Evolutionary conservation across 2,888 invertebrate species (phyloP).

Genomic region (Halictus ligatus): DNA sequence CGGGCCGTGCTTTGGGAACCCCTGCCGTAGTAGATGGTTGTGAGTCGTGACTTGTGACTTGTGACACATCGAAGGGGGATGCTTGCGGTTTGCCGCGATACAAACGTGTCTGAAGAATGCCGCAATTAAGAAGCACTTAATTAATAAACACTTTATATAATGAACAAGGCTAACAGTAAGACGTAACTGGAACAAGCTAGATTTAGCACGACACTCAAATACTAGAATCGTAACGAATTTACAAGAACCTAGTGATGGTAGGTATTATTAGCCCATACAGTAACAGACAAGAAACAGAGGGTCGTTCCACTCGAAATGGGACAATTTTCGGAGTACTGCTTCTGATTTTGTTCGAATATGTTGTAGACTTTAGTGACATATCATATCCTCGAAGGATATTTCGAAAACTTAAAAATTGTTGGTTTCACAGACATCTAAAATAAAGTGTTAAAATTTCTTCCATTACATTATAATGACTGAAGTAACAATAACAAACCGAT

Average conservation of each 20-base stretch:
- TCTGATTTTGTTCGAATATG: too few relatives aligned
- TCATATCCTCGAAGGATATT: too few relatives aligned
- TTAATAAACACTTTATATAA: slow-evolving; percentile 66
- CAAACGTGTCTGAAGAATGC: slow-evolving; percentile 59
- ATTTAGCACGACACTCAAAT: slow-evolving; percentile 52
- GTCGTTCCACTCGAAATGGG: neutral
- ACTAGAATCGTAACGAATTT: slow-evolving; percentile 15
- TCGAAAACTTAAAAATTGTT: too few relatives aligned
- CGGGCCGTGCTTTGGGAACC: too few relatives aligned
- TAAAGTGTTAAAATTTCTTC: too few relatives aligned
- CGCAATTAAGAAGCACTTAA: slow-evolving; percentile 74
- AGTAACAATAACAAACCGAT: too few relatives aligned
- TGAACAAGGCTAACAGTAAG: slow-evolving; percentile 48
- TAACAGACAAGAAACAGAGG: neutral
- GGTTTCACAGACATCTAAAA: too few relatives aligned
- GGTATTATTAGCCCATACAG: slow-evolving; percentile 25
- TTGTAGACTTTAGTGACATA: too few relatives aligned
- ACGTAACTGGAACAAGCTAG: slow-evolving; percentile 56
- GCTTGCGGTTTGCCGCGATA: slow-evolving; percentile 48
- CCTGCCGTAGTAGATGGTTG: neutral
- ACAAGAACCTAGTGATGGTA: neutral
- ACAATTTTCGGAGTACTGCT: too few relatives aligned
- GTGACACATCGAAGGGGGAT: slow-evolving; percentile 11
- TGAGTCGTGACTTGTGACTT: neutral
- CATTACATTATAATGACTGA: too few relatives aligned